A percentile compares a stretch with the other conserved stretches of the same genome.
These are phyloP conservation scores for Raja brachyura DNA, from an alignment of 2,113 vertebrate genomes.

Conservation along the genomic window DNA sequence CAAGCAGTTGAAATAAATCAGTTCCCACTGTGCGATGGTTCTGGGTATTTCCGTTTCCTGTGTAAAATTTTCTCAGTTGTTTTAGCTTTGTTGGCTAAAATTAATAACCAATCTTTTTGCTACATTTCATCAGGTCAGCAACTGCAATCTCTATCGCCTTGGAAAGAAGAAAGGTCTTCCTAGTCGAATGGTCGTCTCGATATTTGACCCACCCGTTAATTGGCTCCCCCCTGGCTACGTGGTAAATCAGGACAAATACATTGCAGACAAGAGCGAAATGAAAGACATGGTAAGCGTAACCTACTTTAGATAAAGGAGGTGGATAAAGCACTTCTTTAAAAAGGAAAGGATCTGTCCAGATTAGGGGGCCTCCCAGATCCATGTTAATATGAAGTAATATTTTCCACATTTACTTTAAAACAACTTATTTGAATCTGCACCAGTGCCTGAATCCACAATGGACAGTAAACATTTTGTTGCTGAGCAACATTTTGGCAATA, in stretches of 20 bases:
- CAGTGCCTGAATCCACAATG: conserved; percentile 10
- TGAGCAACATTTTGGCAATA: neutral
- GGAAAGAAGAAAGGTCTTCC: conserved; percentile 97
- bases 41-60: neutral
- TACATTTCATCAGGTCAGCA: conserved; percentile 72
- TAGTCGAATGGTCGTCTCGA: conserved; percentile 97
- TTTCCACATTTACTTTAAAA: conserved; percentile 8
- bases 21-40: neutral
- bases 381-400: neutral
- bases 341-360: neutral
- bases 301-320: neutral
- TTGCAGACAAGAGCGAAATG: conserved; percentile 76
- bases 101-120: conserved; percentile 30
- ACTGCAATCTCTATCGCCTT: conserved; percentile 96
- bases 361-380: neutral
- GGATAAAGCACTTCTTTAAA: neutral
- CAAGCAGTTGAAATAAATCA: neutral
- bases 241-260: conserved; percentile 92
- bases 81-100: neutral
- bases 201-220: conserved; percentile 96
- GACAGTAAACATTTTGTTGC: neutral
- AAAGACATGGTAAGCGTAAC: conserved; percentile 73
- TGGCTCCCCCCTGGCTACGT: conserved; percentile 95
- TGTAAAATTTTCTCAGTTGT: too few species aligned
- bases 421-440: neutral